These are phyloP conservation scores for Schizopygopsis malacanthus DNA, from an alignment of 2,797 vertebrate genomes.

Conservation along the genomic window DNA sequence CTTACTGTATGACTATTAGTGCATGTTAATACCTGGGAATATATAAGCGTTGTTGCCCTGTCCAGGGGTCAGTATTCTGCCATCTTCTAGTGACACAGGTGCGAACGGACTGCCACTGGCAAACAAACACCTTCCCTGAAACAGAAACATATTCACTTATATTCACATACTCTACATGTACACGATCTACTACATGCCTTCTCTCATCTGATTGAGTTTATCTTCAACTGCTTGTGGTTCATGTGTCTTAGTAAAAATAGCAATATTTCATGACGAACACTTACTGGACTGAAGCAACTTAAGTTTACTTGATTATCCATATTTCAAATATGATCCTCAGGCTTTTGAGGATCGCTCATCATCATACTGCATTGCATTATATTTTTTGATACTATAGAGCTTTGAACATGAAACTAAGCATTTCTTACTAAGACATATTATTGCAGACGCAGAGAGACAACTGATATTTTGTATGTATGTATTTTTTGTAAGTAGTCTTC, in stretches of 20 bases:
- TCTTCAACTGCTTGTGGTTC: neutral
- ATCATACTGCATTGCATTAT: too few species aligned
- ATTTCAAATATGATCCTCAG: too few species aligned
- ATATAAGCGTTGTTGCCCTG: constrained; percentile 98
- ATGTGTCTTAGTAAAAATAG: too few species aligned
- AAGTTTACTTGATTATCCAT: too few species aligned
- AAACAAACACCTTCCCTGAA: constrained; percentile 92
- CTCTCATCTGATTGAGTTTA: neutral
- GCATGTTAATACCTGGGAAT: constrained; percentile 85
- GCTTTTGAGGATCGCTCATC: too few species aligned
- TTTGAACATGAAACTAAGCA: neutral
- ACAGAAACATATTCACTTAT: neutral
- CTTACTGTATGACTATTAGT: neutral
- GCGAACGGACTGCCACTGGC: constrained; percentile 95
- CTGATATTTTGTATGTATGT: too few species aligned
- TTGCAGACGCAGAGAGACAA: neutral
- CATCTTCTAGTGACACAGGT: constrained; percentile 86
- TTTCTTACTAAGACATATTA: neutral
- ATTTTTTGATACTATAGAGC: neutral
- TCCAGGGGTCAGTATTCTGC: constrained; percentile 86
- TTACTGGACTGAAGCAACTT: too few species aligned
- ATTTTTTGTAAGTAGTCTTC: neutral
- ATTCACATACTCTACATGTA: neutral
- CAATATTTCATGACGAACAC: too few species aligned
- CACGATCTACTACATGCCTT: too few species aligned